phyloP scores from a whole-genome alignment of 2,888 invertebrate species.

The Sthenelais limicola region DNA sequence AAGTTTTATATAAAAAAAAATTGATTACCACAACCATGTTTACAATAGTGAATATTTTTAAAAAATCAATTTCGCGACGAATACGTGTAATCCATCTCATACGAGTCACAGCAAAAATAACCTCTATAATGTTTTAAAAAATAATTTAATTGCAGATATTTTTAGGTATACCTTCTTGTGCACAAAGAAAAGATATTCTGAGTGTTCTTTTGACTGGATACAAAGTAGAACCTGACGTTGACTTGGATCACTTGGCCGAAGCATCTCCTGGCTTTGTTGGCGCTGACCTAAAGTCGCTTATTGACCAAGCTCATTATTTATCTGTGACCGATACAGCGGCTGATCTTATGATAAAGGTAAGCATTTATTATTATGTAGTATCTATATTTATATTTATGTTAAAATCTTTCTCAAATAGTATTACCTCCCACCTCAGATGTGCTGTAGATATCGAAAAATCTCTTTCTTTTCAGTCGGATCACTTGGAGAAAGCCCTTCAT shows the following conservation, averaged over 20 bases:
- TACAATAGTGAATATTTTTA: no score
- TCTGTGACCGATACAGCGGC: no score
- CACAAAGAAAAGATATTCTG: conserved; percentile 73
- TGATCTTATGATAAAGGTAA: no score
- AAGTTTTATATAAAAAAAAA: no score
- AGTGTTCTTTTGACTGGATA: conserved; percentile 58
- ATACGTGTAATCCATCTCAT: no score
- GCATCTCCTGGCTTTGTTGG: conserved; percentile 77
- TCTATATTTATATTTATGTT: no score
- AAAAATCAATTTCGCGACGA: no score
- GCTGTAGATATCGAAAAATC: not conserved
- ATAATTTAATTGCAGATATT: conserved; percentile 67
- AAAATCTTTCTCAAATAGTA: not conserved
- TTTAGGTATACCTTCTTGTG: conserved; percentile 74
- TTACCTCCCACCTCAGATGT: no score
- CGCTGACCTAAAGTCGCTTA: conserved; percentile 75
- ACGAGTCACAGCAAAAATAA: no score
- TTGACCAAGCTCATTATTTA: conserved; percentile 55
- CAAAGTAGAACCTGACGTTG: conserved; percentile 53
- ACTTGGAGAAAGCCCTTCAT: conserved; percentile 69
- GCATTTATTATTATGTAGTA: no score
- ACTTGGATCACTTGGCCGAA: conserved; percentile 68
- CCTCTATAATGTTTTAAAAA: no score
- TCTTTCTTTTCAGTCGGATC: not conserved
- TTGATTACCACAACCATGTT: no score